phyloP scores from a whole-genome alignment of 2,888 invertebrate genomes.

The Hirtodrosophila confusa region DNA sequence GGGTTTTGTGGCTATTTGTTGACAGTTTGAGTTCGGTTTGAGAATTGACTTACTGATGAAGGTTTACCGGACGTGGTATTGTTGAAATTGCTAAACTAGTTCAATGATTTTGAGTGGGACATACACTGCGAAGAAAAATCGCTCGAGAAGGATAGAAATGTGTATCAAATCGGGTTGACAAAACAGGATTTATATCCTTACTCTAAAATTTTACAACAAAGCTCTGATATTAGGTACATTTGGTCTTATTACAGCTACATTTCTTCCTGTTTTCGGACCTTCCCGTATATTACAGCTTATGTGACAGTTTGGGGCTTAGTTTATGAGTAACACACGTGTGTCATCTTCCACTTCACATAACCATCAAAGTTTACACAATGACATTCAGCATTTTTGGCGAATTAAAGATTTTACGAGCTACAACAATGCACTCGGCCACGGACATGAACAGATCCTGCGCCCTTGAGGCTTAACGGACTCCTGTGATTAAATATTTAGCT shows the following conservation, averaged over 20 bases:
- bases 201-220: too few relatives aligned
- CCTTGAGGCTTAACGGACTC: slow-evolving; percentile 14
- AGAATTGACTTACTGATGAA: slow-evolving; percentile 4
- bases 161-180: too few relatives aligned
- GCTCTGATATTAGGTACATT: too few relatives aligned
- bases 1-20: slow-evolving; percentile 31
- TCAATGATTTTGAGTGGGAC: too few relatives aligned
- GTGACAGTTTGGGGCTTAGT: too few relatives aligned
- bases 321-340: too few relatives aligned
- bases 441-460: slow-evolving; percentile 12
- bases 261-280: too few relatives aligned
- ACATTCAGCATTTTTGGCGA: slow-evolving; percentile 21
- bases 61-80: slow-evolving; percentile 1
- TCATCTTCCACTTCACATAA: background rate
- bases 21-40: slow-evolving; percentile 13
- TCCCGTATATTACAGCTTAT: too few relatives aligned
- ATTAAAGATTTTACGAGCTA: slow-evolving; percentile 59
- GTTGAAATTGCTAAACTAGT: background rate
- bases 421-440: slow-evolving; percentile 32
- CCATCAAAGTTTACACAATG: slow-evolving; percentile 12
- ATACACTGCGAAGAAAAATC: too few relatives aligned
- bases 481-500: slow-evolving; percentile 64
- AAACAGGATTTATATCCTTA: too few relatives aligned
- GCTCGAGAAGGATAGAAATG: too few relatives aligned
- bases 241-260: too few relatives aligned